Evolutionary conservation across 2,113 vertebrate species (phyloP).

Genomic region (Alethe castanea): DNA sequence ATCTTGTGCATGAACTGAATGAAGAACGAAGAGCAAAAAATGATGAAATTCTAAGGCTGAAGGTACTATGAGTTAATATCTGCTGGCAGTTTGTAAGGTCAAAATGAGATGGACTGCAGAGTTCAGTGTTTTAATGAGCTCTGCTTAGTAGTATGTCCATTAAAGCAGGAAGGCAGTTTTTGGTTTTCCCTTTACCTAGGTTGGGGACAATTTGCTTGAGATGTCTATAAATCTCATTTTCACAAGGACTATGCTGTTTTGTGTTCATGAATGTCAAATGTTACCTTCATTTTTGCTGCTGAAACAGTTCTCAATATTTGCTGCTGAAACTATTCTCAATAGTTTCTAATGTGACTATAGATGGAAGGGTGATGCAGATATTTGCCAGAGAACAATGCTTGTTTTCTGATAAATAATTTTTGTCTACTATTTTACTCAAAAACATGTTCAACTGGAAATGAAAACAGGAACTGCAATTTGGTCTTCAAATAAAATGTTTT

Average conservation of each 20-base stretch:
- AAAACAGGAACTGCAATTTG: not conserved
- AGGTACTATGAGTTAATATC: constrained; percentile 70
- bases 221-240: not conserved
- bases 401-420: not conserved
- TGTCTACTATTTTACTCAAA: not conserved
- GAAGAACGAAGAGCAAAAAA: constrained; percentile 87
- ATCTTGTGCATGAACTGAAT: constrained; percentile 85
- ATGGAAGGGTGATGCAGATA: not conserved
- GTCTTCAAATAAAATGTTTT: not conserved
- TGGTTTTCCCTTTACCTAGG: not conserved
- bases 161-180: not conserved
- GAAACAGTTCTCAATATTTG: not conserved
- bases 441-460: not conserved
- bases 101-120: not conserved
- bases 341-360: not conserved
- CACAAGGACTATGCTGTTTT: not conserved
- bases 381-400: not conserved
- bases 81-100: not conserved
- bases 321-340: not conserved
- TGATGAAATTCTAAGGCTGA: constrained; percentile 88
- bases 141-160: not conserved
- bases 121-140: not conserved
- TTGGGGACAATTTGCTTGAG: not conserved
- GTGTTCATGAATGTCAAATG: not conserved
- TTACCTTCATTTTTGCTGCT: not conserved